Conservation (phyloP, 2,113 vertebrate species). For the Hemichromis elongatus region DNA sequence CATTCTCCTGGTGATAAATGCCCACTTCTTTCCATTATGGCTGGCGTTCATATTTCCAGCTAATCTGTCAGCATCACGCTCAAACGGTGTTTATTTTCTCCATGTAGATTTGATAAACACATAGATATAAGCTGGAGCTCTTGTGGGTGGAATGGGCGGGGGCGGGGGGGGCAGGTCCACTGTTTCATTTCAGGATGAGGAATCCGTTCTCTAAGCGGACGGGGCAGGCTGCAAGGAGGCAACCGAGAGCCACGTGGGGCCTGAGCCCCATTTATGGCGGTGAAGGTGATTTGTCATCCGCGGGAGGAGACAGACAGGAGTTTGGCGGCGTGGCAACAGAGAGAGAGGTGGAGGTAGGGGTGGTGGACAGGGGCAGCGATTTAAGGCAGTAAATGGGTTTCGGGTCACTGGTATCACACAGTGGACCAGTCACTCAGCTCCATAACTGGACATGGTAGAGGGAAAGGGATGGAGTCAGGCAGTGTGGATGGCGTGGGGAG, state of each 20-base stretch:
- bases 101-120: constrained; percentile 56
- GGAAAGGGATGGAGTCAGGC: constrained; percentile 16
- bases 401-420: constrained; percentile 69
- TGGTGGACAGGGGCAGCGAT: constrained; percentile 36
- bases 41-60: constrained; percentile 46
- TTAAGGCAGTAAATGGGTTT: constrained; percentile 65
- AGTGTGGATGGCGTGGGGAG: neutral
- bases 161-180: neutral
- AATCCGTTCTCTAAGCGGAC: constrained; percentile 53
- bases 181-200: constrained; percentile 45
- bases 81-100: constrained; percentile 54
- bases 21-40: constrained; percentile 25
- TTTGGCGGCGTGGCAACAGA: constrained; percentile 28
- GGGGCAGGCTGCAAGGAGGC: constrained; percentile 36
- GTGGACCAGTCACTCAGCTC: constrained; percentile 66
- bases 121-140: constrained; percentile 37
- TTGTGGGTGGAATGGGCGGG: neutral
- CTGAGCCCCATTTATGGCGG: constrained; percentile 19
- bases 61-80: constrained; percentile 49
- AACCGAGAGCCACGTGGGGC: neutral
- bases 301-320: constrained; percentile 26
- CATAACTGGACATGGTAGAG: constrained; percentile 25
- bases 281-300: constrained; percentile 62
- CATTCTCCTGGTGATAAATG: constrained; percentile 50
- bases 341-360: constrained; percentile 19